Conservation (phyloP, 2,797 vertebrate genomes). For the Tokudaia muenninki region DNA sequence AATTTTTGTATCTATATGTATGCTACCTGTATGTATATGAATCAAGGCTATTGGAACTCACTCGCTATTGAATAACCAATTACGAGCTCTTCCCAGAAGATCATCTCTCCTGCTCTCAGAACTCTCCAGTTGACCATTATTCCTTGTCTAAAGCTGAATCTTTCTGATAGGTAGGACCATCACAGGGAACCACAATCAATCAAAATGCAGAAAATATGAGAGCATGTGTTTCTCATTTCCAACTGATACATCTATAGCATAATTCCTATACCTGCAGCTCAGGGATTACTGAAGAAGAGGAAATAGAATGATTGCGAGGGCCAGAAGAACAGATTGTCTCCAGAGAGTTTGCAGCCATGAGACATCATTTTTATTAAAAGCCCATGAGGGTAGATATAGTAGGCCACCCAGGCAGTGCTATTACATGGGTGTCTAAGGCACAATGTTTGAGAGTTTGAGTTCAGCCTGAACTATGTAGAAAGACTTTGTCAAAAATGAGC, state of each 20-base stretch:
- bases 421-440: not conserved
- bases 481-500: not conserved
- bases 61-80: not conserved
- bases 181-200: not conserved
- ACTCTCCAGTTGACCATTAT: not conserved
- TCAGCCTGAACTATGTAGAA: not conserved
- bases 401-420: not conserved
- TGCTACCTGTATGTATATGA: not conserved
- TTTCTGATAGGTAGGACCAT: not conserved
- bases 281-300: not conserved
- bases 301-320: not conserved
- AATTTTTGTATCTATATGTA: not conserved
- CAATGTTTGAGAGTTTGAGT: not conserved
- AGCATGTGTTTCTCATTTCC: not conserved
- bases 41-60: not conserved
- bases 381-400: too few species aligned
- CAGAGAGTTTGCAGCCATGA: not conserved
- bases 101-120: not conserved
- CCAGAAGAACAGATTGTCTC: not conserved
- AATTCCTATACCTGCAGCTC: too few species aligned
- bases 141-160: not conserved
- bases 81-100: not conserved
- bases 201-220: not conserved
- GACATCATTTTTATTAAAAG: not conserved
- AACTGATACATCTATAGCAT: too few species aligned